Conservation (phyloP, 2,888 invertebrate genomes). For the Drosophila lutescens region DNA sequence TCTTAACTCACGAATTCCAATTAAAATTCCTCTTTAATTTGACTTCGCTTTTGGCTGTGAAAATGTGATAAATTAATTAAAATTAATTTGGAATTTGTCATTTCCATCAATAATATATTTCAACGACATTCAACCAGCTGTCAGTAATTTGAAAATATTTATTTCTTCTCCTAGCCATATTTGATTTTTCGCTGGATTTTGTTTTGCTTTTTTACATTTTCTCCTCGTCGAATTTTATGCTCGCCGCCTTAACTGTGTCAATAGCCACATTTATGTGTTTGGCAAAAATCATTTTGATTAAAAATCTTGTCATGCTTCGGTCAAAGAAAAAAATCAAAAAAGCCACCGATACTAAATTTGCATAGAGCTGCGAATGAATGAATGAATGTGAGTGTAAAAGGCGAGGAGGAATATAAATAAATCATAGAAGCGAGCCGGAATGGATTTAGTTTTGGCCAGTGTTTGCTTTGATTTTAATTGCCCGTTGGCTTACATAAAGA, state of each 20-base stretch:
- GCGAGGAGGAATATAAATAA: constrained; percentile 39
- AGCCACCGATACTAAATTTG: constrained; percentile 53
- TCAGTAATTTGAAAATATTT: constrained; percentile 22
- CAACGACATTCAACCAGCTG: constrained; percentile 5
- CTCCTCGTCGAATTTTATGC: constrained; percentile 45
- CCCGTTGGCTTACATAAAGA: constrained; percentile 55
- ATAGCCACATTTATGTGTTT: constrained; percentile 70
- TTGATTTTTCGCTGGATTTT: constrained; percentile 3
- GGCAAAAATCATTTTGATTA: constrained; percentile 55
- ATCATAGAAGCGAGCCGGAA: constrained; percentile 42
- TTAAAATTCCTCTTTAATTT: constrained; percentile 16
- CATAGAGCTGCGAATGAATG: constrained; percentile 69
- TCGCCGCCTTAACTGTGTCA: constrained; percentile 71
- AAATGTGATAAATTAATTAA: constrained; percentile 32
- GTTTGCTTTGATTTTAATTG: constrained; percentile 71
- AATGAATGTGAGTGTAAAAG: constrained; percentile 22
- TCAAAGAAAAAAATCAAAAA: constrained; percentile 57
- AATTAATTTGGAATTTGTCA: constrained; percentile 22
- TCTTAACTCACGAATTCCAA: constrained; percentile 1
- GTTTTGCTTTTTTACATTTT: constrained; percentile 35
- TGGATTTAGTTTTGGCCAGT: constrained; percentile 65
- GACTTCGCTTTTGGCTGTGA: not conserved
- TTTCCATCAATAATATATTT: constrained; percentile 4
- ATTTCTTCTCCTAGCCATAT: constrained; percentile 21
- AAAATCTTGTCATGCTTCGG: constrained; percentile 74